These are phyloP conservation scores for Polydrusus pterygomalis DNA, from an alignment of 2,888 invertebrate genomes.

Conservation along the genomic window DNA sequence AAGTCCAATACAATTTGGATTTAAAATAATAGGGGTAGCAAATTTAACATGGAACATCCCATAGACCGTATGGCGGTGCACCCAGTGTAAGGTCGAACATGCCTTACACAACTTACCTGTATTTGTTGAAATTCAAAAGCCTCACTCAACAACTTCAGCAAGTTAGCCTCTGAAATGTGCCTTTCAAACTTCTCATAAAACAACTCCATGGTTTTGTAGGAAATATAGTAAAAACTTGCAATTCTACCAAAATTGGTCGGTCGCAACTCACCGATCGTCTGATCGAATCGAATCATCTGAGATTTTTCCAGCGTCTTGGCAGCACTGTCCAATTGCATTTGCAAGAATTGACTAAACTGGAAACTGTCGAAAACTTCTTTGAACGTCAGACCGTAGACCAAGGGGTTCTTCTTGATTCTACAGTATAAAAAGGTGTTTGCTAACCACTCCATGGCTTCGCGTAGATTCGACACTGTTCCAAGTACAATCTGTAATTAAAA, in stretches of 20 bases:
- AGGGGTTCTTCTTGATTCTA: slow-evolving; percentile 93
- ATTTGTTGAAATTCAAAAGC: slow-evolving; percentile 97
- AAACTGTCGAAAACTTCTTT: slow-evolving; percentile 84
- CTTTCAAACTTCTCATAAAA: slow-evolving; percentile 89
- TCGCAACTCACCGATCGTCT: slow-evolving; percentile 86
- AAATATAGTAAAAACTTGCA: slow-evolving; percentile 98
- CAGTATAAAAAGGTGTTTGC: slow-evolving; percentile 97
- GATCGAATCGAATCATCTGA: slow-evolving; percentile 94
- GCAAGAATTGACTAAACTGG: slow-evolving; percentile 83
- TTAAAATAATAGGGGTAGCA: too few species aligned
- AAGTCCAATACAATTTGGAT: too few species aligned
- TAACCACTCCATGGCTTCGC: slow-evolving; percentile 98
- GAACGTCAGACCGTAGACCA: slow-evolving; percentile 81
- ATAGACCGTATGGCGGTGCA: not conserved
- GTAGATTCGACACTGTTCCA: slow-evolving; percentile 96
- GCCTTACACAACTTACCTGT: slow-evolving; percentile 73
- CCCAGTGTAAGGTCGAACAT: not conserved
- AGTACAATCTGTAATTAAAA: slow-evolving; percentile 81
- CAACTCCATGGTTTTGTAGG: slow-evolving; percentile 94
- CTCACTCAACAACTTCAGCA: slow-evolving; percentile 92
- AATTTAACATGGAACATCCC: too few species aligned
- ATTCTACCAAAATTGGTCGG: slow-evolving; percentile 94
- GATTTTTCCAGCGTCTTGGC: slow-evolving; percentile 93
- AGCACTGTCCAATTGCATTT: slow-evolving; percentile 85
- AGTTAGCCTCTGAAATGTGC: slow-evolving; percentile 89